Evolutionary conservation across 2,113 vertebrate genomes (phyloP).

Genomic region (Erythrolamprus reginae): DNA sequence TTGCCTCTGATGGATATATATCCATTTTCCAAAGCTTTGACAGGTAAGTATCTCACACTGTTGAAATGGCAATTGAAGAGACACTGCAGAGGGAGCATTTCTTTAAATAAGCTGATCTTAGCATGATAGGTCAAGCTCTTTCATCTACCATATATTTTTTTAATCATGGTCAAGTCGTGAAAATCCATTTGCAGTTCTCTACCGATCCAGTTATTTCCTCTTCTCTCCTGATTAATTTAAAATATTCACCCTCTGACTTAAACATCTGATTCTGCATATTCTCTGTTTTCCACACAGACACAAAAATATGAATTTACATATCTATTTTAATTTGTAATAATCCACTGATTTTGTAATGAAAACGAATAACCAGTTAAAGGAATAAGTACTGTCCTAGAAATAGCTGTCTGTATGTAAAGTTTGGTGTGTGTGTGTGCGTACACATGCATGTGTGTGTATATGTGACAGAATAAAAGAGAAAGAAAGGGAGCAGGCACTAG

Average conservation of each 20-base stretch:
- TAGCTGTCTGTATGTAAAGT: not conserved
- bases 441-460: conserved; percentile 9
- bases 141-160: too few species aligned
- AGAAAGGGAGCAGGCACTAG: conserved; percentile 56
- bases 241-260: not conserved
- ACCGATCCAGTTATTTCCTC: not conserved
- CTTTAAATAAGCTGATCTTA: not conserved
- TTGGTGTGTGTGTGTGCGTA: not conserved
- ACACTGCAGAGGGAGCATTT: not conserved
- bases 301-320: not conserved
- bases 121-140: not conserved
- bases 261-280: not conserved
- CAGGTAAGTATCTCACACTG: not conserved
- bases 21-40: not conserved
- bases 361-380: conserved; percentile 27
- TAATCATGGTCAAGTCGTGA: not conserved
- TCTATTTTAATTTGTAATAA: conserved; percentile 10
- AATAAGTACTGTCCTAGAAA: conserved; percentile 32
- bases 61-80: not conserved
- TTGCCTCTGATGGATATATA: not conserved
- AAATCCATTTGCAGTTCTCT: not conserved
- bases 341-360: not conserved
- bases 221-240: not conserved
- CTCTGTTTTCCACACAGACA: not conserved
- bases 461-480: conserved; percentile 47